Percentiles rank a stretch among this genome's conserved stretches.
These are phyloP conservation scores for Daubentonia madagascariensis DNA, from an alignment of 2,113 vertebrate genomes.

Conservation along the genomic window DNA sequence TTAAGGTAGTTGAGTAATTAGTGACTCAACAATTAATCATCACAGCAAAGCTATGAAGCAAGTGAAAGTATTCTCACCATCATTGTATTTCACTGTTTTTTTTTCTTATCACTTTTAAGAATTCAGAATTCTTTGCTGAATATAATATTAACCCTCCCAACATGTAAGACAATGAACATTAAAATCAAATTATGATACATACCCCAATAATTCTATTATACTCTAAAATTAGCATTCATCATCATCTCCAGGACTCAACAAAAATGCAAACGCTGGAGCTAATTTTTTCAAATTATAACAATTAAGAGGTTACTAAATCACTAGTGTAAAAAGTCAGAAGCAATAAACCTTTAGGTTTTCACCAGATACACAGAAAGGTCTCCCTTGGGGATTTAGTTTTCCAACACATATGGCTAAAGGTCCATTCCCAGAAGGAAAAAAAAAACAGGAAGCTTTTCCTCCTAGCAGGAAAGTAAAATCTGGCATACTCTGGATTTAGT, in stretches of 20 bases:
- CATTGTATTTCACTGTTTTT: background rate
- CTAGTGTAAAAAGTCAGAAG: background rate
- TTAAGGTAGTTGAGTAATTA: background rate
- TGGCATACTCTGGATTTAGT: background rate
- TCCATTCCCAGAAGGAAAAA: background rate
- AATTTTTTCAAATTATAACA: background rate
- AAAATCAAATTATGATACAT: background rate
- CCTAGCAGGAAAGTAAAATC: background rate
- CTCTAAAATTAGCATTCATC: background rate
- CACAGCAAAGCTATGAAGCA: background rate
- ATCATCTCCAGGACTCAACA: background rate
- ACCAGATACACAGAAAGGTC: background rate
- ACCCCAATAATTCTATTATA: background rate
- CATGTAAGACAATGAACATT: background rate
- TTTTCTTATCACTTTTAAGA: background rate
- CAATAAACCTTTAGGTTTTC: background rate
- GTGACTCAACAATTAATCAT: slow-evolving; percentile 1
- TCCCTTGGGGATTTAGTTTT: background rate
- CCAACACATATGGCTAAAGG: background rate
- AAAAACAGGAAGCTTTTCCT: background rate
- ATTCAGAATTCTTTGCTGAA: slow-evolving; percentile 11
- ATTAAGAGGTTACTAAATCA: background rate
- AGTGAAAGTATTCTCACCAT: background rate
- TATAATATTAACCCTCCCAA: background rate
- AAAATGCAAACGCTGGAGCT: background rate